A percentile compares a stretch with the other conserved stretches of the same genome.
phyloP scores from a whole-genome alignment of 2,888 invertebrate species.

The Rhogogaster chlorosoma region DNA sequence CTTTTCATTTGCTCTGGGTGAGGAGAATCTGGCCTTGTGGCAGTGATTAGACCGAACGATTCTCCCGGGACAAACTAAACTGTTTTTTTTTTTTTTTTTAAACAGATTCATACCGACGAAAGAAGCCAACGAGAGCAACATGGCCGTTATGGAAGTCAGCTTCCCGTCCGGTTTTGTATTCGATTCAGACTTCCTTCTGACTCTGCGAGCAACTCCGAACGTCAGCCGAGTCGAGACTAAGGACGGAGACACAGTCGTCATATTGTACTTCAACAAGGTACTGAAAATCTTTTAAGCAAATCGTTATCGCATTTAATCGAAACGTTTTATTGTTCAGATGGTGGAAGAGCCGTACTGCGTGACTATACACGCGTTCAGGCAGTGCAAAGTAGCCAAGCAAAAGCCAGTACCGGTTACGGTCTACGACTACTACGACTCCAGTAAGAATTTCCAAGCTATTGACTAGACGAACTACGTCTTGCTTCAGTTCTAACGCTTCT shows the following conservation, averaged over 20 bases:
- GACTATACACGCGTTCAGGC: conserved; percentile 90
- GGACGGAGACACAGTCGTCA: conserved; percentile 83
- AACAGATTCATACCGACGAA: too few relatives aligned
- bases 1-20: conserved; percentile 91
- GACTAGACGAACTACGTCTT: conserved; percentile 13
- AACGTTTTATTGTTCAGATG: conserved; percentile 73
- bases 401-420: conserved; percentile 92
- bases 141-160: too few relatives aligned
- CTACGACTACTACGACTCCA: conserved; percentile 95
- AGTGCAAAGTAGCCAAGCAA: conserved; percentile 91
- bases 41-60: background rate
- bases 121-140: too few relatives aligned
- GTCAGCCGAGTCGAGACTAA: conserved; percentile 86
- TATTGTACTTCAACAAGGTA: conserved; percentile 87
- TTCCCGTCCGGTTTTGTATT: too few relatives aligned
- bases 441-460: conserved; percentile 80
- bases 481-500: conserved; percentile 2
- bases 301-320: background rate
- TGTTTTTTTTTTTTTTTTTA: background rate
- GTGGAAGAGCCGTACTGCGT: conserved; percentile 86
- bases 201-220: conserved; percentile 80
- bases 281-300: background rate
- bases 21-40: conserved; percentile 58
- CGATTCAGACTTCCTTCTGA: conserved; percentile 86
- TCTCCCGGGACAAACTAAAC: background rate